Conservation (phyloP, 2,797 vertebrate species). For the Ambastaia sidthimunki region DNA sequence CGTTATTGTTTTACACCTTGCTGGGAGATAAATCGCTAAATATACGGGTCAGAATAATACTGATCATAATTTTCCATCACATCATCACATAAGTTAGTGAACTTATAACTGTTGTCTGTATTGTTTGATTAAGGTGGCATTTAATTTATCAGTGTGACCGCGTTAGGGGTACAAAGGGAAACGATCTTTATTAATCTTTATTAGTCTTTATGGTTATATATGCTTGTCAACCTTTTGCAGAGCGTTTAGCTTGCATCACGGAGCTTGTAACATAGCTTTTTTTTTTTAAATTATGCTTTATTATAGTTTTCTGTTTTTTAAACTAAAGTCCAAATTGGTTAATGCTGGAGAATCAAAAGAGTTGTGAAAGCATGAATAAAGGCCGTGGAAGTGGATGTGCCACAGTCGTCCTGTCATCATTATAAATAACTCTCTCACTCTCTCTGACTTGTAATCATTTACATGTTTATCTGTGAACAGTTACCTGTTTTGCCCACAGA, state of each 20-base stretch:
- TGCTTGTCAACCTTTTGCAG: neutral
- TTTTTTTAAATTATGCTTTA: neutral
- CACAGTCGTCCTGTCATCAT: constrained; percentile 7
- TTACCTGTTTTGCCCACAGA: neutral
- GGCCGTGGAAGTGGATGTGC: neutral
- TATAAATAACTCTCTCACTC: constrained; percentile 33
- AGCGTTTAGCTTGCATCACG: neutral
- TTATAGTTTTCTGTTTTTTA: neutral
- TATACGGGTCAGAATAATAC: constrained; percentile 2
- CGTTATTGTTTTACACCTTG: neutral
- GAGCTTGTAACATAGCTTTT: neutral
- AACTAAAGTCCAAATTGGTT: neutral
- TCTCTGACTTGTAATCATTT: neutral
- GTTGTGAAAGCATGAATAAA: neutral
- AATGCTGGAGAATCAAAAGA: neutral
- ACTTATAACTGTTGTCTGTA: constrained; percentile 15
- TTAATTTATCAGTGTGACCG: neutral
- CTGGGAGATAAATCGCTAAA: neutral
- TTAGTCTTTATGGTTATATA: neutral
- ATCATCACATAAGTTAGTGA: constrained; percentile 34
- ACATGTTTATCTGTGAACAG: neutral
- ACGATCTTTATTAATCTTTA: neutral
- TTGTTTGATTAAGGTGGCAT: neutral
- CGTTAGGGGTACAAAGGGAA: neutral
- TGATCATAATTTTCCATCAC: constrained; percentile 41